A percentile compares a stretch with the other conserved stretches of the same genome.
Evolutionary conservation across 2,888 invertebrate genomes (phyloP).

Genomic region (Cheilosia grossa): DNA sequence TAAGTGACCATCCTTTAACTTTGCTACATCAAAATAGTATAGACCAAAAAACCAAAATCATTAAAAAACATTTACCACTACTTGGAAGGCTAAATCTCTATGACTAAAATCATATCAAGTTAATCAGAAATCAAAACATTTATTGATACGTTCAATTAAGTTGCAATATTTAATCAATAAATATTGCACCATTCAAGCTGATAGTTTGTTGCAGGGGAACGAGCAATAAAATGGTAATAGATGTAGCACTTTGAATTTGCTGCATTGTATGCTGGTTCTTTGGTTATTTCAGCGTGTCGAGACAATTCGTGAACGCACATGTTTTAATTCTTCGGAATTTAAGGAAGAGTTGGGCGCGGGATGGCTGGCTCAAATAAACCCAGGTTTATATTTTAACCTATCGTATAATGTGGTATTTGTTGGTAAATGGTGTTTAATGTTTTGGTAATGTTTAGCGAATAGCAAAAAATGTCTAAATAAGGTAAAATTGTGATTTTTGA

Average conservation of each 20-base stretch:
- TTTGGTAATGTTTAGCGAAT: conserved; percentile 16
- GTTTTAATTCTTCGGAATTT: conserved; percentile 29
- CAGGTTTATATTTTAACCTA: neutral
- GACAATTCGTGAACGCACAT: conserved; percentile 16
- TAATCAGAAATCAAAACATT: conserved; percentile 23
- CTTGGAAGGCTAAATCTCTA: conserved; percentile 33
- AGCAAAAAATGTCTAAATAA: conserved; percentile 26
- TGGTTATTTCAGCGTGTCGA: neutral
- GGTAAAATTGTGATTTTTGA: conserved; percentile 15
- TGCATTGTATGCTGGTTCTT: conserved; percentile 19
- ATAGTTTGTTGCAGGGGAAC: neutral
- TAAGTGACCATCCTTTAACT: conserved; percentile 40
- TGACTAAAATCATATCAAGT: conserved; percentile 30
- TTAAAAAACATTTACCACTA: conserved; percentile 54
- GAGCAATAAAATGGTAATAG: neutral
- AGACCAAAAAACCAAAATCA: conserved; percentile 12
- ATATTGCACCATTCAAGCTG: neutral
- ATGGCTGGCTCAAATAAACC: conserved; percentile 79
- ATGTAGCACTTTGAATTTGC: conserved; percentile 18
- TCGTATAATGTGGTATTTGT: conserved; percentile 12
- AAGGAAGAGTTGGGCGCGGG: conserved; percentile 80
- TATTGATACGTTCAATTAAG: neutral
- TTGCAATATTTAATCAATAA: conserved; percentile 21
- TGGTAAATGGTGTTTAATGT: conserved; percentile 40
- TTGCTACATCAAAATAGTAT: conserved; percentile 12